Evolutionary conservation across 2,113 vertebrate species (phyloP), one percentile per base, ranked within the genome.

Genomic region (Okapia johnstoni): DNA sequence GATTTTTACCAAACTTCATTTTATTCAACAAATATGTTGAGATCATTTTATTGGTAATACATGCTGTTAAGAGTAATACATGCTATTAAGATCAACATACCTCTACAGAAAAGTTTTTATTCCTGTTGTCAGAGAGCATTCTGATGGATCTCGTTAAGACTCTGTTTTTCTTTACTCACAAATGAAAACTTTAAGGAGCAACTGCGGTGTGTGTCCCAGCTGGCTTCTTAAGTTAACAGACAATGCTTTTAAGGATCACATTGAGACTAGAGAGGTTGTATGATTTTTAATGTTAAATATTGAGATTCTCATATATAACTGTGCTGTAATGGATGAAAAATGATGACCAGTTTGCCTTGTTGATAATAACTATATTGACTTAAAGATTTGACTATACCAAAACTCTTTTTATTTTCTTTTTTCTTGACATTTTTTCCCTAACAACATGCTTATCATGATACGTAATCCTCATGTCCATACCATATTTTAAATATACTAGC

Each of bases 401-500:
- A 48, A 57, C 79, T 73, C 9, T 92, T 76, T 66, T 33, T 84
- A 21, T 28, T 46, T 23, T 48, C 48, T 90, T 54, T 73, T 55
- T 19, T 93, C n/a, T 73, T 48, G 15, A 83, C 57, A 40, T 61
- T 93, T 93, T 93, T 48, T 2, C 30, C 28, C 50, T 85, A 80
- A n/a, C 1, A 88, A 26, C 46, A 57, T 76, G 21, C 0, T 30
- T 1, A 88, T n/a, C 52, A 52, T 61, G 15, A 0, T 19, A 52
- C 8, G 3, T 54, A 43, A 70, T 61, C 16, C 81, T 40, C 12
- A 7, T 15, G 36, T 46, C 19, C 28, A 63, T 43, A 30, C 13
- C n/a, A 33, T 81, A 81, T 96, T 92, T 97, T 91, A 94, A 94
- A 87, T 73, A 58, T 43, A 70, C 3, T 84, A 58, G 93, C 1